Percentiles rank a stretch among this genome's conserved stretches.
Evolutionary conservation across 2,113 vertebrate genomes (phyloP).

Genomic region (Prunella fulvescens): DNA sequence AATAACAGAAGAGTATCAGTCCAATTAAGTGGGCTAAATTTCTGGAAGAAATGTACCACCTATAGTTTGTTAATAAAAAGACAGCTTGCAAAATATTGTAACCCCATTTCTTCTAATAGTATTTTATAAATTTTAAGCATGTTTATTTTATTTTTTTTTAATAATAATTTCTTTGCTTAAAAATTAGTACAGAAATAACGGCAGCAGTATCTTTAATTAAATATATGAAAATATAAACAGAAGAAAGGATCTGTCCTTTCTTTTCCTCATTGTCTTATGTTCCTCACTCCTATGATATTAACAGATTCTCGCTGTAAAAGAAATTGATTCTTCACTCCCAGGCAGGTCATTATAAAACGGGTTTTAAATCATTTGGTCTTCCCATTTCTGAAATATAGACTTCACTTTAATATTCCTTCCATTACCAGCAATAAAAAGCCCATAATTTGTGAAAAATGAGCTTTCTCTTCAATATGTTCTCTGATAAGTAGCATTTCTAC

Average conservation of each 20-base stretch:
- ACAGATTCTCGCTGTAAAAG: constrained; percentile 68
- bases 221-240: background rate
- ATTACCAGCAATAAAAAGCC: constrained; percentile 70
- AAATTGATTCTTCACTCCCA: constrained; percentile 75
- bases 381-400: constrained; percentile 76
- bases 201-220: background rate
- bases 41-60: background rate
- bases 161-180: background rate
- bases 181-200: background rate
- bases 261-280: background rate
- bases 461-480: constrained; percentile 62
- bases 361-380: constrained; percentile 75
- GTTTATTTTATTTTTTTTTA: background rate
- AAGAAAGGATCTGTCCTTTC: background rate
- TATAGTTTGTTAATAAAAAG: background rate
- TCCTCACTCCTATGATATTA: constrained; percentile 56
- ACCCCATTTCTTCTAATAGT: background rate
- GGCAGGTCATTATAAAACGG: constrained; percentile 72
- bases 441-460: constrained; percentile 76
- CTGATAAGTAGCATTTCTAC: constrained; percentile 40
- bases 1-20: background rate
- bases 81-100: background rate
- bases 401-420: constrained; percentile 75
- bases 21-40: background rate
- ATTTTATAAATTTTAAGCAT: background rate